These are phyloP conservation scores for Brachionus sp. DNA, from an alignment of 1,140 invertebrate genomes.

Conservation along the genomic window DNA sequence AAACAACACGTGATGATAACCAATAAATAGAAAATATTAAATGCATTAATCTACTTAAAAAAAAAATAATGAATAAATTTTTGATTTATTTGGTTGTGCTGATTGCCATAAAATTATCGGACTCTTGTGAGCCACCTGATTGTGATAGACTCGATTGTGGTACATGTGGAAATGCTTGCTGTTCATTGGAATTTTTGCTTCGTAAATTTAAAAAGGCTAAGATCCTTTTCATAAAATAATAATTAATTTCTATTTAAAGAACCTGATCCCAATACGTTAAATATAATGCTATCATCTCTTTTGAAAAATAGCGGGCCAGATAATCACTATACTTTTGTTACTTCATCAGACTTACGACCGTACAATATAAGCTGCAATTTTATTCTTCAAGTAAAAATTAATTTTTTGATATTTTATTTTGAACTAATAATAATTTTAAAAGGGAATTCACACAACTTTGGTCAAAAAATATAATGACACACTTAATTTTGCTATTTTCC, in stretches of 20 bases:
- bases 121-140: constrained; percentile 17
- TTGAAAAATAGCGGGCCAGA: constrained; percentile 22
- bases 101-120: not conserved
- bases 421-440: not conserved
- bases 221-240: not conserved
- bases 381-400: constrained; percentile 22
- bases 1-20: not conserved
- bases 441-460: constrained; percentile 45
- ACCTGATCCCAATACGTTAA: constrained; percentile 5
- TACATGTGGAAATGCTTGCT: constrained; percentile 43
- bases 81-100: not conserved
- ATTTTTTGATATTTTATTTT: not conserved
- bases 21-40: not conserved
- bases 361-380: constrained; percentile 30
- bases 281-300: constrained; percentile 8
- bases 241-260: not conserved
- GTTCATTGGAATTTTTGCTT: constrained; percentile 13
- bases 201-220: not conserved
- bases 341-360: constrained; percentile 1
- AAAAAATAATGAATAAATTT: constrained; percentile 25
- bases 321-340: not conserved
- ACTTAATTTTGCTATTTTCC: constrained; percentile 33
- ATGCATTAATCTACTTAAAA: not conserved
- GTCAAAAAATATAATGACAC: constrained; percentile 44
- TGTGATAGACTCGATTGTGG: constrained; percentile 42